Percentiles rank a stretch among this genome's conserved stretches.
phyloP scores from a whole-genome alignment of 1,140 invertebrate genomes.

The Lordiphosa mommai region DNA sequence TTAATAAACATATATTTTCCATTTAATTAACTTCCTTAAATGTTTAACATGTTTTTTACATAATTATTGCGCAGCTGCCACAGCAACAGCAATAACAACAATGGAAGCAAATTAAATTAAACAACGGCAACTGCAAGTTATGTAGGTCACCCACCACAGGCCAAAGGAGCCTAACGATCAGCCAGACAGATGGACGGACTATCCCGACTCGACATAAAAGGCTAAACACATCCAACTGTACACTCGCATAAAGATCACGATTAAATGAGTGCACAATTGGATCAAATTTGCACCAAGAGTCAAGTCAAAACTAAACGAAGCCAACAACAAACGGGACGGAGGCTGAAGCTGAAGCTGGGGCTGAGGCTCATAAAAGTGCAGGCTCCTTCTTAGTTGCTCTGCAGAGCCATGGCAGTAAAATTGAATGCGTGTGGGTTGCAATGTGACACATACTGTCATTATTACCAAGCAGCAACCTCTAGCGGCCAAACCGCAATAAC shows the following conservation, averaged over 20 bases:
- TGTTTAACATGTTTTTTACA: constrained; percentile 66
- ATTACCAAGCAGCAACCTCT: constrained; percentile 68
- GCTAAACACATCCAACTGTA: constrained; percentile 77
- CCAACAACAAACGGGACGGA: constrained; percentile 14
- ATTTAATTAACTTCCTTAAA: constrained; percentile 78
- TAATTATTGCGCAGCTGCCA: constrained; percentile 55
- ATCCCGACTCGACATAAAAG: constrained; percentile 61
- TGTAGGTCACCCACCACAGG: constrained; percentile 65
- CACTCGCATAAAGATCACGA: constrained; percentile 76
- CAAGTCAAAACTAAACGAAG: constrained; percentile 43
- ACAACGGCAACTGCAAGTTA: constrained; percentile 38
- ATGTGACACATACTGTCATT: constrained; percentile 78
- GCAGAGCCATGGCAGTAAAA: constrained; percentile 53
- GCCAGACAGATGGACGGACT: constrained; percentile 17
- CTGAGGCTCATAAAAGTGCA: constrained; percentile 61
- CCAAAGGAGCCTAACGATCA: constrained; percentile 40
- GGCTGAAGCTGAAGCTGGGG: constrained; percentile 18
- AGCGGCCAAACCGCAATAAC: constrained; percentile 43
- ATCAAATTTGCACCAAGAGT: constrained; percentile 75
- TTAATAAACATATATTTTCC: constrained; percentile 73
- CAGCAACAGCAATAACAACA: constrained; percentile 18
- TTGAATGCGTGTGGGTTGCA: constrained; percentile 77
- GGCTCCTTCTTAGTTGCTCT: constrained; percentile 44
- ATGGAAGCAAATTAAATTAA: constrained; percentile 16
- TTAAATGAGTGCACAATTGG: constrained; percentile 78